Conservation (phyloP, 2,888 invertebrate genomes). For the Papilio demoleus region DNA sequence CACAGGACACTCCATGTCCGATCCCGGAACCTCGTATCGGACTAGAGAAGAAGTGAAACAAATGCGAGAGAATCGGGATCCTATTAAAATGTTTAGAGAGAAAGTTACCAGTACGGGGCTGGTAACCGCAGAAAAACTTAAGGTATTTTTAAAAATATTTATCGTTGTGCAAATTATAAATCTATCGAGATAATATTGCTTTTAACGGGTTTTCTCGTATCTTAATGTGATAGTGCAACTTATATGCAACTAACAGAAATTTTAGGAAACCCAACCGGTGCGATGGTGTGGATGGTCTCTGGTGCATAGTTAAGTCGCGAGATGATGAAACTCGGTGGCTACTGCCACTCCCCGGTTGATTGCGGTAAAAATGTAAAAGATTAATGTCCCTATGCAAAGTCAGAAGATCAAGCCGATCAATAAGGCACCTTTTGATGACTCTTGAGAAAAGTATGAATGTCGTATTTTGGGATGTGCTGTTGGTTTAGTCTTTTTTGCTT, state of each 20-base stretch:
- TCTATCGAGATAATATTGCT: not conserved
- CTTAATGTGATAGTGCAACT: not conserved
- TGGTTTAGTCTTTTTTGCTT: not conserved
- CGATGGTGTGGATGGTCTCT: no score
- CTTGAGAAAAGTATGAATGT: no score
- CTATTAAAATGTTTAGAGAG: conserved; percentile 97
- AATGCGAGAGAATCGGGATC: conserved; percentile 97
- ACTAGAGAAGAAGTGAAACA: conserved; percentile 97
- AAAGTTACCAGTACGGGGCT: conserved; percentile 90
- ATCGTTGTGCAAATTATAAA: not conserved
- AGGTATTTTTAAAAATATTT: conserved; percentile 85
- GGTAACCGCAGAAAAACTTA: conserved; percentile 93
- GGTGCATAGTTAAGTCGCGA: no score
- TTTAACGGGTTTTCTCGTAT: not conserved
- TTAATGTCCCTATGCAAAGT: no score
- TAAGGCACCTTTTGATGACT: no score
- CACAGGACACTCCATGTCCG: conserved; percentile 99
- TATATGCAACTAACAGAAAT: not conserved
- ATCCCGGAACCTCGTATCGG: conserved; percentile 98
- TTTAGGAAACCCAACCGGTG: no score
- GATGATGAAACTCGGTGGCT: no score
- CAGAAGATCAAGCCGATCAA: no score
- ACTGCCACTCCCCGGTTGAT: no score
- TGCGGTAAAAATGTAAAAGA: no score
- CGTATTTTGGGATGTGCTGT: not conserved